A percentile compares a stretch with the other conserved stretches of the same genome.
These are phyloP conservation scores for Zaprionus taronus DNA, from an alignment of 1,140 invertebrate genomes.

Conservation along the genomic window DNA sequence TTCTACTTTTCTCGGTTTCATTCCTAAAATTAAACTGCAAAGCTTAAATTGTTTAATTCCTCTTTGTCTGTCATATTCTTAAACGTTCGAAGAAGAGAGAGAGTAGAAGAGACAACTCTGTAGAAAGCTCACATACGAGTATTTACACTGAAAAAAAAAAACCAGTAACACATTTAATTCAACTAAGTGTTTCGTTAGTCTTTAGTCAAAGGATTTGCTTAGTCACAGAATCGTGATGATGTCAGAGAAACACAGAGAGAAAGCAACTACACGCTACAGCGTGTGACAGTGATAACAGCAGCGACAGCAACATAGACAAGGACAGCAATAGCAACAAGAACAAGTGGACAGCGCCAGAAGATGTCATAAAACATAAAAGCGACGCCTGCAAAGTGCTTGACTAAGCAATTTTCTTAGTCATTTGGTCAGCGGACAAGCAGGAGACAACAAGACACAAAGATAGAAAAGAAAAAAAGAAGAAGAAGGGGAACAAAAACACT, in stretches of 20 bases:
- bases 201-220: neutral
- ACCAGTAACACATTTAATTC: neutral
- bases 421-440: slow-evolving; percentile 52
- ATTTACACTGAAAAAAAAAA: neutral
- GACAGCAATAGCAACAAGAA: slow-evolving; percentile 9
- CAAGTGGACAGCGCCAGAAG: slow-evolving; percentile 13
- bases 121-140: too few species aligned
- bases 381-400: slow-evolving; percentile 72
- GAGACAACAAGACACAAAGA: neutral
- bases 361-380: slow-evolving; percentile 75
- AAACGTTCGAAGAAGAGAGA: too few species aligned
- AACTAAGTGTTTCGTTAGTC: neutral
- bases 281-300: neutral
- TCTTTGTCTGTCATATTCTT: too few species aligned
- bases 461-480: neutral
- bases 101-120: too few species aligned
- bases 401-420: slow-evolving; percentile 74
- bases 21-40: too few species aligned
- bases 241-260: neutral
- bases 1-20: too few species aligned
- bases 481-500: neutral
- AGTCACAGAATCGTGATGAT: slow-evolving; percentile 7
- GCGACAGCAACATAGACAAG: neutral
- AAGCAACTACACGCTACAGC: neutral
- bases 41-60: too few species aligned